These are phyloP conservation scores for Chaetops frenatus DNA, from an alignment of 2,113 vertebrate species.

Conservation along the genomic window DNA sequence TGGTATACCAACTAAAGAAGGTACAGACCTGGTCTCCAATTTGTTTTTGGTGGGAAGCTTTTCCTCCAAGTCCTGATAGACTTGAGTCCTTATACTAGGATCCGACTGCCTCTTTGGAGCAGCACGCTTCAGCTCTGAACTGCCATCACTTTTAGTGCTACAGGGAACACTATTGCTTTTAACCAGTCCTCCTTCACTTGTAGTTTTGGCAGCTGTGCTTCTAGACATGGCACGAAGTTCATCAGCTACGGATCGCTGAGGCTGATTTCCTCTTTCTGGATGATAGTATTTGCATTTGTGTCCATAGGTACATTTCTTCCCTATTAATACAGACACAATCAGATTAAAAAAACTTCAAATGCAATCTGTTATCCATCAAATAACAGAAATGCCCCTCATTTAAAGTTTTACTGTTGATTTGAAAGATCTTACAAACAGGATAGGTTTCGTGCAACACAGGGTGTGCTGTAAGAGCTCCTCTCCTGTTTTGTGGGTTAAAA, in stretches of 20 bases:
- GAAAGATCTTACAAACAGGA: not conserved
- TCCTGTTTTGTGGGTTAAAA: not conserved
- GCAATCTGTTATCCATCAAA: not conserved
- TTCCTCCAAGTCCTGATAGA: constrained; percentile 91
- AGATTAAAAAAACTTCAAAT: not conserved
- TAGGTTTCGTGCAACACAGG: not conserved
- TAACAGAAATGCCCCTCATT: not conserved
- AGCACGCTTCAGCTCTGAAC: constrained; percentile 75
- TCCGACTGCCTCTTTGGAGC: constrained; percentile 90
- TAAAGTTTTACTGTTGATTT: not conserved
- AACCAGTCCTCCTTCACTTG: constrained; percentile 83
- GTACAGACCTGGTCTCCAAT: constrained; percentile 82
- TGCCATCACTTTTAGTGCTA: constrained; percentile 76
- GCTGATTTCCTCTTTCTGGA: constrained; percentile 91
- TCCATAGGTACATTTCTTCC: constrained; percentile 98
- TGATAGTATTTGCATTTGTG: constrained; percentile 99
- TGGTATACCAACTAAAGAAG: constrained; percentile 75
- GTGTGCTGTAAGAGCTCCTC: not conserved
- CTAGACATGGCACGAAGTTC: constrained; percentile 95
- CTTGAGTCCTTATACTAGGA: constrained; percentile 86
- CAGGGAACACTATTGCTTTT: constrained; percentile 96
- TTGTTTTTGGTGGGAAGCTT: constrained; percentile 89
- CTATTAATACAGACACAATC: constrained; percentile 59
- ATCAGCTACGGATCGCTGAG: constrained; percentile 94
- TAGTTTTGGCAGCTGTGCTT: constrained; percentile 81